Conservation (phyloP, 2,113 vertebrate genomes). For the Myiagra hebetior region DNA sequence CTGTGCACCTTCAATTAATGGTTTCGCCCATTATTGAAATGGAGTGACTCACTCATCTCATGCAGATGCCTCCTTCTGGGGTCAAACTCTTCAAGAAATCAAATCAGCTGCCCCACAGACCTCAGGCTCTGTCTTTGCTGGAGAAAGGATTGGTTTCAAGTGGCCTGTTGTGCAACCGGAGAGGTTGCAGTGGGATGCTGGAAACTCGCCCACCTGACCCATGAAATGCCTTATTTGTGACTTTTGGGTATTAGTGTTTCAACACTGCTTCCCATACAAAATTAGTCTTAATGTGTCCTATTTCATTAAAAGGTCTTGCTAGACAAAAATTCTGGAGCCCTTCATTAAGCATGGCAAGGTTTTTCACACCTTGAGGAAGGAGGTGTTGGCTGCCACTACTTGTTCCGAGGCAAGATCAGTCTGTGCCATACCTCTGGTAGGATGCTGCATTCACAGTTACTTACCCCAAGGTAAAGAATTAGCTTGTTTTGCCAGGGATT, state of each 20-base stretch:
- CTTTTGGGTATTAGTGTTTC: neutral
- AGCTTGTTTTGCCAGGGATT: constrained; percentile 30
- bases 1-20: constrained; percentile 8
- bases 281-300: neutral
- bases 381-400: neutral
- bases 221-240: neutral
- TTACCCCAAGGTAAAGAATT: constrained; percentile 7
- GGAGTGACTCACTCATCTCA: constrained; percentile 5
- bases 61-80: neutral
- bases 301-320: neutral
- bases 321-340: neutral
- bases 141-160: neutral
- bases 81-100: neutral
- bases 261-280: neutral
- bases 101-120: neutral
- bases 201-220: neutral
- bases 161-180: neutral
- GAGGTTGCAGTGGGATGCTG: neutral
- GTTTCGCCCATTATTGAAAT: constrained; percentile 2
- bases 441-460: neutral
- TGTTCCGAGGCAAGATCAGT: neutral
- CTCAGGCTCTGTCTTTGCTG: constrained; percentile 6
- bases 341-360: neutral
- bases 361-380: neutral
- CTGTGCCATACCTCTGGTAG: neutral